Evolutionary conservation across 2,113 vertebrate species (phyloP), one percentile per base, ranked within the genome.

Genomic region (Phrynocephalus versicolor): DNA sequence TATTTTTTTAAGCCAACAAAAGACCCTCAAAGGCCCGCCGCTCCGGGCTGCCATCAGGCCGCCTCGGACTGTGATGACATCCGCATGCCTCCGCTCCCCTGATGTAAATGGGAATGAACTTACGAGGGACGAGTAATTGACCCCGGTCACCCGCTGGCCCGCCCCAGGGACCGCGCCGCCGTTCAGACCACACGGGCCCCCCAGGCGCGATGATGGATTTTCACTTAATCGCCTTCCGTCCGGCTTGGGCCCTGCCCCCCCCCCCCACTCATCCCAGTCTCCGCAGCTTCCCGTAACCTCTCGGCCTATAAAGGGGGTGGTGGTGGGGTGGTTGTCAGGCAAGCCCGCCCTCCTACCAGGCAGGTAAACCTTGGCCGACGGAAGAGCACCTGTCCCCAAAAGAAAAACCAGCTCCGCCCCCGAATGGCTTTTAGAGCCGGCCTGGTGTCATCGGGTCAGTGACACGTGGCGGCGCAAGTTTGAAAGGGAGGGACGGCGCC

Each of bases 11-110:
- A 19, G n/a, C 51, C 83, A 58, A 41, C 64, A 58, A 60, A 79
- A 35, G 27, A 1, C 74, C 51, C 9, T 57, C 62, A 7, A 64
- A 57, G 41, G 23, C 73, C 35, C 30, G 15, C 41, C 18, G 74
- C 37, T 9, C 75, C 6, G 33, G 45, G 71, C 62, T 25, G 10
- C 71, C 6, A 41, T 71, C 78, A 84, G 81, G 70, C 12, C 83
- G 14, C 73, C 83, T 9, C 76, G 82, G 51, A 74, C 71, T 41
- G n/a, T n/a, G n/a, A n/a, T n/a, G n/a, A n/a, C n/a, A n/a, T n/a
- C 74, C 81, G 81, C 81, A 69, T 81, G 67, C 86, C 79, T 88
- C 64, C 71, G 58, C 64, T 45, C 75, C 30, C 15, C 70, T 75
- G 5, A 37, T 67, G 80, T 39, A 37, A 73, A 45, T 82, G 67